Evolutionary conservation across 2,797 vertebrate genomes (phyloP), one percentile per base, ranked within the genome.

Genomic region (Notoglanidium macrostoma): DNA sequence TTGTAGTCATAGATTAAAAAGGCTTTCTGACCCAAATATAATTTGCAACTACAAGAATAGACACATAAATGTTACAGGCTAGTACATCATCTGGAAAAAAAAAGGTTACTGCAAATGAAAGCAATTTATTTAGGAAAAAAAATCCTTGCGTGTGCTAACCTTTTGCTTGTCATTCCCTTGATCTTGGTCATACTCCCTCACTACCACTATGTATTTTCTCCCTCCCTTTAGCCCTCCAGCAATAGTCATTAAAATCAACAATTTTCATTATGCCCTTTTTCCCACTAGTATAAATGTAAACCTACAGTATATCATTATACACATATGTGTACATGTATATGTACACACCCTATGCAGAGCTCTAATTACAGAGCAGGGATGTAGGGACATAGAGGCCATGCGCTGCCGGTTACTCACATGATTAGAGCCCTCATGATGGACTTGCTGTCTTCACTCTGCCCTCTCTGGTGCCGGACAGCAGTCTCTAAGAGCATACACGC

Each of bases 361-460:
- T 86, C 59, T 91, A 91, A 92, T 92, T 90, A 90, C 15, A 80
- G 83, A 74, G 67, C 84, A 79, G 63, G 85, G 83, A 77, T 88
- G 88, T 80, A 82, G 55, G 79, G 68, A 46, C 5, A 57, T 90
- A 54, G 23, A 91, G 79, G 81, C 80, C 85, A 84, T 74, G 68
- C 65, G 77, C 76, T 87, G 70, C 55, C 32, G 61, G 49, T 86
- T 68, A 63, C 32, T 78, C 59, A 46, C 84, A 84, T 88, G 86
- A 91, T 92, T 91, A 91, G 78, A 90, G 26, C 65, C 67, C 76
- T 90, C 79, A 82, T 59, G 44, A 32, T 78, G 70, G 88, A 74
- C 82, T 85, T 51, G 0, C 70, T 63, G 17, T 88, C 77, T 80
- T 86, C 61, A 67, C 35, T 61, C 59, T 32, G n/a, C 51, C 65